A percentile compares a stretch with the other conserved stretches of the same genome.
These are phyloP conservation scores for Paradisaea rubra DNA, from an alignment of 2,113 vertebrate genomes.

Conservation along the genomic window DNA sequence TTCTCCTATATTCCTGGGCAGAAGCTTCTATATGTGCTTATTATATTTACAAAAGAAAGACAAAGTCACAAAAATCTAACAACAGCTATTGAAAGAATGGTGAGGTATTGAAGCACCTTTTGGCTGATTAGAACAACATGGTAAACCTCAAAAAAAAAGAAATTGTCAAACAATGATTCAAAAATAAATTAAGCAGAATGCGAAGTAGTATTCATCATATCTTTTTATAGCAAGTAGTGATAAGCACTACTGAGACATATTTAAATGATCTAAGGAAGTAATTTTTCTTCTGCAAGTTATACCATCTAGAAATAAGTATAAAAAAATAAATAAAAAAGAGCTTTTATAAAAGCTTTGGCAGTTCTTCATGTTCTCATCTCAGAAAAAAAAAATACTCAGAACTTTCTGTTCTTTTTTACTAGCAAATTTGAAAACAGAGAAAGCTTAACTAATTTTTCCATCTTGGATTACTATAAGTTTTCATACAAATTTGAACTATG, in stretches of 20 bases:
- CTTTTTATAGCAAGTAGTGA: not conserved
- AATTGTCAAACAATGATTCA: not conserved
- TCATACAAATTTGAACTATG: not conserved
- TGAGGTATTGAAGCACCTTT: not conserved
- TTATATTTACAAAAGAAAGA: not conserved
- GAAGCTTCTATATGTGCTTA: not conserved
- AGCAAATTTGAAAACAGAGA: not conserved
- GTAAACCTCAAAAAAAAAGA: not conserved
- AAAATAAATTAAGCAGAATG: not conserved
- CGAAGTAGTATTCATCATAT: not conserved
- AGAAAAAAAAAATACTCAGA: not conserved
- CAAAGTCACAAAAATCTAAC: not conserved
- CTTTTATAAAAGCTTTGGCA: not conserved
- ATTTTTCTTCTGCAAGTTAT: not conserved
- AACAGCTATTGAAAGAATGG: not conserved
- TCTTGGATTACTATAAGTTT: not conserved
- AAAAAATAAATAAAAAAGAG: not conserved
- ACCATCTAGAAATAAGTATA: not conserved
- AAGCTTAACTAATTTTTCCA: not conserved
- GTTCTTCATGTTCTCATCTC: not conserved
- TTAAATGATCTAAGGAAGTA: not conserved
- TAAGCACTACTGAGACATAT: not conserved
- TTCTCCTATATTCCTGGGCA: not conserved
- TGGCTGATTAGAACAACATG: not conserved
- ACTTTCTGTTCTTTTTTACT: constrained; percentile 6